Evolutionary conservation across 2,888 invertebrate genomes (phyloP).

Genomic region (Harpalus rufipes): DNA sequence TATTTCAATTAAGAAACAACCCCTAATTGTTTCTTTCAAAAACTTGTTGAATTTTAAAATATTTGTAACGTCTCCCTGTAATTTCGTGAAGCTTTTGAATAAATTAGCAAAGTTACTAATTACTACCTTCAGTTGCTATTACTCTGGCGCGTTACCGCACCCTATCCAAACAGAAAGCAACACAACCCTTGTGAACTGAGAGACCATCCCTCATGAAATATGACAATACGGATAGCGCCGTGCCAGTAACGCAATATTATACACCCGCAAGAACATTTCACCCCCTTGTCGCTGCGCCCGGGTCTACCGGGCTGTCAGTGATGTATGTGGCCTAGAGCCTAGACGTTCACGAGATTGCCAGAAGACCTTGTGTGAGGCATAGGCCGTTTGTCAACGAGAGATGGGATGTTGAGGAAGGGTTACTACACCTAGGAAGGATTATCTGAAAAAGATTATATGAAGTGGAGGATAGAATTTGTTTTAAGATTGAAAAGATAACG

Average conservation of each 20-base stretch:
- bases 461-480: no score
- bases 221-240: constrained; percentile 54
- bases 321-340: constrained; percentile 38
- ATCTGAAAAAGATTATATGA: no score
- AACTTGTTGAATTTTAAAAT: neutral
- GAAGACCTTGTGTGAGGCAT: constrained; percentile 24
- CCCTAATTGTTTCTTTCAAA: neutral
- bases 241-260: constrained; percentile 59
- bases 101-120: constrained; percentile 2
- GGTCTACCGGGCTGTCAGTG: constrained; percentile 19
- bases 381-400: constrained; percentile 30
- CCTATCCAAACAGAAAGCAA: neutral
- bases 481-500: no score
- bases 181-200: neutral
- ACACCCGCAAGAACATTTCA: constrained; percentile 41
- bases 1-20: no score
- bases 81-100: neutral
- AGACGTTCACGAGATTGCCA: constrained; percentile 52
- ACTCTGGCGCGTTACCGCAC: neutral
- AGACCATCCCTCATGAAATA: constrained; percentile 56
- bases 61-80: neutral
- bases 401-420: neutral
- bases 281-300: neutral
- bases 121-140: neutral
- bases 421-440: no score